Percentiles rank a stretch among this genome's conserved stretches.
phyloP scores from a whole-genome alignment of 1,140 invertebrate genomes.

The Augochlora pura region DNA sequence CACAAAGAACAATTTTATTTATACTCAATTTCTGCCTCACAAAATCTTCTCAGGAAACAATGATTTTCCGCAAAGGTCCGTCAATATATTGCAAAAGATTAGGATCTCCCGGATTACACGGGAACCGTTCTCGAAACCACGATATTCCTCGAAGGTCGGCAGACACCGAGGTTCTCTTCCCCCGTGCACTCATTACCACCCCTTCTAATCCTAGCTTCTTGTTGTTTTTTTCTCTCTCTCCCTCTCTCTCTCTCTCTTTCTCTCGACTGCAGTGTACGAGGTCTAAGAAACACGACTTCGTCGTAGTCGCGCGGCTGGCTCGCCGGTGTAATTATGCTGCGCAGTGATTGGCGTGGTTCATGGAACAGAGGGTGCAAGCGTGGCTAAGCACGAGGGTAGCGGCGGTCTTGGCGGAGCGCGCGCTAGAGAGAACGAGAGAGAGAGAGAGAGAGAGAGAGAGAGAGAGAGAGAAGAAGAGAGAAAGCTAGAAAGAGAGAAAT shows the following conservation, averaged over 20 bases:
- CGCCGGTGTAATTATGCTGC: slow-evolving; percentile 78
- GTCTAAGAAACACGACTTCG: slow-evolving; percentile 71
- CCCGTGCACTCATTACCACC: slow-evolving; percentile 12
- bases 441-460: slow-evolving; percentile 44
- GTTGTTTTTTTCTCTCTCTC: slow-evolving; percentile 19
- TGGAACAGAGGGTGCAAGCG: slow-evolving; percentile 72
- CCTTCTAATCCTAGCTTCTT: slow-evolving; percentile 27
- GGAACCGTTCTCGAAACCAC: background rate
- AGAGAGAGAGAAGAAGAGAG: slow-evolving; percentile 36
- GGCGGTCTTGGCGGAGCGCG: slow-evolving; percentile 55
- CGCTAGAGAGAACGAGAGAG: slow-evolving; percentile 28
- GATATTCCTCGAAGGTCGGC: slow-evolving; percentile 19
- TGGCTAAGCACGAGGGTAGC: slow-evolving; percentile 64
- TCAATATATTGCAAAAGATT: background rate
- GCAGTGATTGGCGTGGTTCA: slow-evolving; percentile 80
- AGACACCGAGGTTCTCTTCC: slow-evolving; percentile 30
- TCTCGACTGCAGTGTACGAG: slow-evolving; percentile 62
- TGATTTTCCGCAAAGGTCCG: no score
- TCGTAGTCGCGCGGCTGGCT: slow-evolving; percentile 69
- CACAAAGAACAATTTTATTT: no score
- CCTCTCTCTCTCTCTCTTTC: no score
- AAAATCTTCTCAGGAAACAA: no score
- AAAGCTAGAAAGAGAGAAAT: no score
- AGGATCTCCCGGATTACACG: background rate
- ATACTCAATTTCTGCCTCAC: no score